Base-by-base conservation (phyloP, 2,113 vertebrate genomes). In the Ardeotis arabs region DNA sequence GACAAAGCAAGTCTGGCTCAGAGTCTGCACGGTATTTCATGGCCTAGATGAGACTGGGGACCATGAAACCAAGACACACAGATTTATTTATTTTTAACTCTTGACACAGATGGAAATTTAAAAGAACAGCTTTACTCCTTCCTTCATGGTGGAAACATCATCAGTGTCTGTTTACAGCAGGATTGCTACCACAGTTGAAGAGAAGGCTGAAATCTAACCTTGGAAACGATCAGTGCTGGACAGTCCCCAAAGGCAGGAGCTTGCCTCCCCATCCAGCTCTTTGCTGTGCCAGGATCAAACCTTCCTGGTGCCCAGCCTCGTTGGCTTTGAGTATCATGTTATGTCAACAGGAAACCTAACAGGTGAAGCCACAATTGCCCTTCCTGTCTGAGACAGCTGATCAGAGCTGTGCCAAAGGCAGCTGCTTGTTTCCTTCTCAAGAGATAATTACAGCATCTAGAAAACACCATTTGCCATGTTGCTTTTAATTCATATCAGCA, bases 401-500 rank as follows among this genome's bases (percentile, higher is more conserved):
- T 90, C 86, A 81, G 86, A 87, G 59, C 41, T 31, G 18, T n/a
- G 45, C 63, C 68, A 95, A 90, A 86, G 60, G 45, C 88, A 92
- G 55, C n/a, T 77, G 76, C 68, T 90, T 81, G 23, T 70, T 84
- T 87, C 29, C 56, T 83, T 81, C 74, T 93, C 74, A 7, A 55
- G 77, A 73, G 74, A 68, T 76, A 93, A 94, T 93, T 90, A 87
- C 44, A 74, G 45, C 49, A 82, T 22, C 69, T 64, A 75, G 83
- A 75, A 78, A 91, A 95, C 62, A 77, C 56, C 33, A 49, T 84
- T 95, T 95, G 37, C 87, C 52, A 25, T 75, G 84, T 52, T 92
- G 44, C 80, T 89, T 95, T 95, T 87, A 95, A 82, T 95, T 95
- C 89, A 20, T 68, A 70, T 68, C 86, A 94, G 73, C 88, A 92